phyloP scores from a whole-genome alignment of 1,140 invertebrate species.

The Nomia melanderi region DNA sequence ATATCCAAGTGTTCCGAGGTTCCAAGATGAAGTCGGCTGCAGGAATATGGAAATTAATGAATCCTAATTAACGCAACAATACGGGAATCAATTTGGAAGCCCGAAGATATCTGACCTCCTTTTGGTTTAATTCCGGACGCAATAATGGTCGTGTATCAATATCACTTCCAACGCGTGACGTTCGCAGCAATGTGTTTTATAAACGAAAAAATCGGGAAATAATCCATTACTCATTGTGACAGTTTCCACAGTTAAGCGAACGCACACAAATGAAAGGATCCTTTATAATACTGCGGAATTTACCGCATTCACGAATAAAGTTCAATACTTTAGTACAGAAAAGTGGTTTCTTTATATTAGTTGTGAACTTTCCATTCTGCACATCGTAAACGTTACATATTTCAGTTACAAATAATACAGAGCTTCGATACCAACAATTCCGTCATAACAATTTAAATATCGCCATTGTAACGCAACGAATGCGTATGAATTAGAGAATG shows the following conservation, averaged over 20 bases:
- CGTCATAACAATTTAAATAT: too few species aligned
- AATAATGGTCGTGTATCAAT: not conserved
- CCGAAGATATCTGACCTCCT: not conserved
- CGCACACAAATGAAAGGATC: too few species aligned
- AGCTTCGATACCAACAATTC: too few species aligned
- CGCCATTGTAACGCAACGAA: too few species aligned
- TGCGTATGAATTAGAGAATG: too few species aligned
- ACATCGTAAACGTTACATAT: too few species aligned
- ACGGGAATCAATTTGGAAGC: constrained; percentile 67
- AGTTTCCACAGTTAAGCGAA: not conserved
- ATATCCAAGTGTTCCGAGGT: constrained; percentile 58
- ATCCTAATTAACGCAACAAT: constrained; percentile 74
- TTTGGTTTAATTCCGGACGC: not conserved
- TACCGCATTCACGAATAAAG: too few species aligned
- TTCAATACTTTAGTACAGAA: too few species aligned
- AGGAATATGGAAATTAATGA: constrained; percentile 73
- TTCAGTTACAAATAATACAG: too few species aligned
- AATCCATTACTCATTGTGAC: not conserved
- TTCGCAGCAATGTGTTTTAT: not conserved
- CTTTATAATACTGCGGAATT: too few species aligned
- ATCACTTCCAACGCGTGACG: not conserved
- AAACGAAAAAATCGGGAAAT: not conserved
- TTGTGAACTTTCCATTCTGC: too few species aligned
- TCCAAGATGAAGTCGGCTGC: constrained; percentile 55
- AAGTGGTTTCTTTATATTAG: too few species aligned